A percentile compares a stretch with the other conserved stretches of the same genome.
Conservation (phyloP, 2,888 invertebrate genomes). For the Eupithecia abbreviata region DNA sequence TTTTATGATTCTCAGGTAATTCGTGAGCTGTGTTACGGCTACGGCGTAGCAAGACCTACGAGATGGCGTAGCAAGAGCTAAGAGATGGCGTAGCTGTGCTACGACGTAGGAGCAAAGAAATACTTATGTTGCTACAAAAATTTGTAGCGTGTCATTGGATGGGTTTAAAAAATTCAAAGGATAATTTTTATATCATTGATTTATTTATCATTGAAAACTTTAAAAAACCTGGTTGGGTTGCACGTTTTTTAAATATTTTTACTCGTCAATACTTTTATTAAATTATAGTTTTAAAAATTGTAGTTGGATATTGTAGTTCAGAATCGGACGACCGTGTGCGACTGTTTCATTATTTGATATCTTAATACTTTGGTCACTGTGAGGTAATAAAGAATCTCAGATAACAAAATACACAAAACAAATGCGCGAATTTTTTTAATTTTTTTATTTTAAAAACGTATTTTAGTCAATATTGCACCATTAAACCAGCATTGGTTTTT, state of each 20-base stretch:
- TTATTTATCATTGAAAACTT: not conserved
- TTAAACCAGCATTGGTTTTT: no score
- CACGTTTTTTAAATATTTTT: no score
- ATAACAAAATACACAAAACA: not conserved
- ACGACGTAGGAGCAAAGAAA: not conserved
- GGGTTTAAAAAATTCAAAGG: not conserved
- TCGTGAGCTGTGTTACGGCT: not conserved
- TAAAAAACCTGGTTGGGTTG: no score
- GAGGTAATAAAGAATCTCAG: not conserved
- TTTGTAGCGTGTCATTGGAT: not conserved
- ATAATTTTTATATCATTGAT: no score
- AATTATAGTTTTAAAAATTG: not conserved
- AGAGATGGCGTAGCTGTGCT: not conserved
- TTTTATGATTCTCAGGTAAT: not conserved
- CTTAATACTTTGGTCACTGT: not conserved
- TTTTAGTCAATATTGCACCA: no score
- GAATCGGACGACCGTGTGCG: not conserved
- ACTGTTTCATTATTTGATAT: not conserved
- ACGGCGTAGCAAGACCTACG: constrained; percentile 2
- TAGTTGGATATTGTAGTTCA: not conserved
- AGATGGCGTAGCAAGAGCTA: not conserved
- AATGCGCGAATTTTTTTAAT: not conserved
- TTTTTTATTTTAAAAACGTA: no score
- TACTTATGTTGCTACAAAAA: not conserved
- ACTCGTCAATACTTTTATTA: no score